Conservation (phyloP, 2,113 vertebrate genomes). For the Limnothrissa miodon region DNA sequence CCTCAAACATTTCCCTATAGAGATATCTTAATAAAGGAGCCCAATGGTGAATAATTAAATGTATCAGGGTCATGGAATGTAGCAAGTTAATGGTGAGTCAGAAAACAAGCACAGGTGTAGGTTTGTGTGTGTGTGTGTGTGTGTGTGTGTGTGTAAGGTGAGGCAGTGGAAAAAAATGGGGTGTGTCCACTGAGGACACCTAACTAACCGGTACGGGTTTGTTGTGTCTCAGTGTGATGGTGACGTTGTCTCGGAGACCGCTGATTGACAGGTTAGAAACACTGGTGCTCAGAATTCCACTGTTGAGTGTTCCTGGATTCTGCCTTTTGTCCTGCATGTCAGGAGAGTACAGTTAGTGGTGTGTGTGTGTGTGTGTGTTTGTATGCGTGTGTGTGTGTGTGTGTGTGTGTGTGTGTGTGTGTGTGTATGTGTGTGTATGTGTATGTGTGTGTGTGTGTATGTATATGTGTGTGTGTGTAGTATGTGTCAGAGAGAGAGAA, state of each 20-base stretch:
- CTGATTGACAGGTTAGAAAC: constrained; percentile 83
- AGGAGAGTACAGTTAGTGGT: neutral
- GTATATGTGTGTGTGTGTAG: neutral
- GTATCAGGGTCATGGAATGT: neutral
- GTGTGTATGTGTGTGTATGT: neutral
- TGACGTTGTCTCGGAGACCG: constrained; percentile 74
- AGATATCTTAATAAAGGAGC: neutral
- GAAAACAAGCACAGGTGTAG: neutral
- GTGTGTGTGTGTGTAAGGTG: neutral
- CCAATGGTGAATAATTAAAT: neutral
- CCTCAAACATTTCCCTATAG: neutral
- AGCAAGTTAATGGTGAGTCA: neutral
- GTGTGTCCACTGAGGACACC: neutral
- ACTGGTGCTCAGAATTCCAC: constrained; percentile 85
- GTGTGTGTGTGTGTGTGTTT: neutral
- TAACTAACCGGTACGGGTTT: constrained; percentile 57
- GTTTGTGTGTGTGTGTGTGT: constrained; percentile 10
- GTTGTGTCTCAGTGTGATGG: constrained; percentile 75
- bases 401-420: neutral
- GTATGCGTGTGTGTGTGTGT: neutral
- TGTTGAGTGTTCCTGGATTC: constrained; percentile 72
- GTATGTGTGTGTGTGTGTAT: constrained; percentile 4
- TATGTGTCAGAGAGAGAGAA: neutral
- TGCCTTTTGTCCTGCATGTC: constrained; percentile 73
- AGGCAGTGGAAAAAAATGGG: neutral